Evolutionary conservation across 2,113 vertebrate species (phyloP).

Genomic region (Platysteira castanea): DNA sequence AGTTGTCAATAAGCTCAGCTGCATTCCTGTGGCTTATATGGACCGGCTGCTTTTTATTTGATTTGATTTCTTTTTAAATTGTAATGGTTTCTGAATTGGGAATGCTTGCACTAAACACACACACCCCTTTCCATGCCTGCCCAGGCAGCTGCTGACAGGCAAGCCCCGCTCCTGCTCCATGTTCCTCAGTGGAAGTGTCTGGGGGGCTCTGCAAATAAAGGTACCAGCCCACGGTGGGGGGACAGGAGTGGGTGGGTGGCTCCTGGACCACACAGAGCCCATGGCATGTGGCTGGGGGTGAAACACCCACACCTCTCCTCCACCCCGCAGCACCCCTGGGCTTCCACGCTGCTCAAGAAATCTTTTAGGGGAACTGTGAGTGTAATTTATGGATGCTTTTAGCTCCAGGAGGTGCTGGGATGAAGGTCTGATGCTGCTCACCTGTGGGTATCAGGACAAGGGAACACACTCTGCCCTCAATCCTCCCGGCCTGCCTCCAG

Average conservation of each 20-base stretch:
- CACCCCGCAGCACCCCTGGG: background rate
- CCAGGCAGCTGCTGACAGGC: background rate
- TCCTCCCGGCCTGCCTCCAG: background rate
- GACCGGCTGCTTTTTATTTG: background rate
- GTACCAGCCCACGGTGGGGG: accelerated
- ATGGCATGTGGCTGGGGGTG: accelerated
- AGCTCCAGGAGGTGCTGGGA: background rate
- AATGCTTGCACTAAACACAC: background rate
- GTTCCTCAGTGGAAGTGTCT: background rate
- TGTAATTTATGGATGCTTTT: background rate
- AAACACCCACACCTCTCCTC: background rate
- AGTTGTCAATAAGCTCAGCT: background rate
- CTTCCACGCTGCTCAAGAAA: background rate
- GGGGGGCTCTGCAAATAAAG: background rate
- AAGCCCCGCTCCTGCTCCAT: background rate
- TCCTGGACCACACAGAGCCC: accelerated
- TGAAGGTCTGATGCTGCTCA: background rate
- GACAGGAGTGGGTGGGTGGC: background rate
- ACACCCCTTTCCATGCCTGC: background rate
- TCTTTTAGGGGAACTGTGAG: background rate
- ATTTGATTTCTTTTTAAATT: background rate
- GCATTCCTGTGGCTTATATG: conserved; percentile 33
- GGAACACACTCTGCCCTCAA: background rate
- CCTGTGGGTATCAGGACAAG: background rate
- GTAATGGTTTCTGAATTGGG: background rate